These are phyloP conservation scores for Nothura maculosa DNA, from an alignment of 2,797 vertebrate genomes.

Conservation along the genomic window DNA sequence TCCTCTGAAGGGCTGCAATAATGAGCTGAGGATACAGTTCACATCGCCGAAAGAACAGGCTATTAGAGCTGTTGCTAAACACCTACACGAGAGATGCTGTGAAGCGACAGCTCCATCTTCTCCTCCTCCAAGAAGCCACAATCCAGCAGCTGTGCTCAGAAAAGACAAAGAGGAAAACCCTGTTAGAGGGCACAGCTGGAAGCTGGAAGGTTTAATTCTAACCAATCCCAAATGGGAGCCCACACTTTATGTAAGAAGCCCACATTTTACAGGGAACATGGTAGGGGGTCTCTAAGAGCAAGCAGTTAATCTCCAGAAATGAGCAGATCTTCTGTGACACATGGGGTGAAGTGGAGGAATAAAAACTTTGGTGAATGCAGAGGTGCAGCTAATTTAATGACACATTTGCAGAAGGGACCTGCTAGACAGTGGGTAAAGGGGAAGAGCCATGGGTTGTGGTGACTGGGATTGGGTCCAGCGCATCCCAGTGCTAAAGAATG, in stretches of 20 bases:
- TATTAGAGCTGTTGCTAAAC: conserved; percentile 70
- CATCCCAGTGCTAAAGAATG: accelerated
- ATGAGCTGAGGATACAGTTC: conserved; percentile 66
- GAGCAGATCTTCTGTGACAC: too few species aligned
- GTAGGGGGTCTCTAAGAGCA: not conserved
- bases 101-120: conserved; percentile 31
- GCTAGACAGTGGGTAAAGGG: not conserved
- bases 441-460: accelerated
- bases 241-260: not conserved
- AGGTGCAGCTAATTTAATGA: not conserved
- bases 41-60: conserved; percentile 60
- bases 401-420: not conserved
- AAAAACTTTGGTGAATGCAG: too few species aligned
- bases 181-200: accelerated
- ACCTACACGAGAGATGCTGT: conserved; percentile 64
- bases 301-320: not conserved
- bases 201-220: accelerated
- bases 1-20: conserved; percentile 58
- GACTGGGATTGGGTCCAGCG: accelerated
- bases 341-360: not conserved
- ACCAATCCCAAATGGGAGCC: accelerated
- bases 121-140: conserved; percentile 35
- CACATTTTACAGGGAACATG: not conserved
- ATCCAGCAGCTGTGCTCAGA: not conserved
- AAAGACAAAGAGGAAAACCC: not conserved